Conservation (phyloP, 2,888 invertebrate species). For the Taphrorychus bicolor region DNA sequence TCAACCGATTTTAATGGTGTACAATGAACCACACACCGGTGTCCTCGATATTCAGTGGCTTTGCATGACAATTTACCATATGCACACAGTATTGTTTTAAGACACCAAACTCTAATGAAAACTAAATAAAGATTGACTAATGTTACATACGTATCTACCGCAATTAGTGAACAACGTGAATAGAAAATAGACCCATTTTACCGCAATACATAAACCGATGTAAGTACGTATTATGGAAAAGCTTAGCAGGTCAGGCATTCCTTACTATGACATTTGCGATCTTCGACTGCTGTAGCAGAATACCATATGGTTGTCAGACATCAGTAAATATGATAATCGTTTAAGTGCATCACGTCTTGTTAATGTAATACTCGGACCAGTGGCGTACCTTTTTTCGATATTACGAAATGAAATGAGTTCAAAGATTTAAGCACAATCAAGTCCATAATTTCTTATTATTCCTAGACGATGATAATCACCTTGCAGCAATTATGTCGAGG, state of each 20-base stretch:
- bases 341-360: neutral
- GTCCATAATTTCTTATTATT: neutral
- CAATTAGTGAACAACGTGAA: too few species aligned
- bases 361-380: constrained; percentile 6
- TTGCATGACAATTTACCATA: neutral
- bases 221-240: neutral
- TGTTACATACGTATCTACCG: too few species aligned
- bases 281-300: neutral
- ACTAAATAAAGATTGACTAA: too few species aligned
- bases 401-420: too few species aligned
- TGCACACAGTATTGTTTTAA: neutral
- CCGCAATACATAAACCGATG: too few species aligned
- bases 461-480: neutral
- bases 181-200: too few species aligned
- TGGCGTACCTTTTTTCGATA: constrained; percentile 15
- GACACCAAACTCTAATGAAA: too few species aligned
- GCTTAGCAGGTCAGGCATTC: neutral
- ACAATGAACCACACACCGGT: neutral
- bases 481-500: neutral
- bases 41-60: neutral
- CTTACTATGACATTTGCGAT: neutral
- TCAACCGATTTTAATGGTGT: neutral
- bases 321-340: constrained; percentile 14
- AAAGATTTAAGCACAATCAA: too few species aligned
- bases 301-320: constrained; percentile 30